Conservation (phyloP, 2,113 vertebrate genomes). For the Pseudopodoces humilis region DNA sequence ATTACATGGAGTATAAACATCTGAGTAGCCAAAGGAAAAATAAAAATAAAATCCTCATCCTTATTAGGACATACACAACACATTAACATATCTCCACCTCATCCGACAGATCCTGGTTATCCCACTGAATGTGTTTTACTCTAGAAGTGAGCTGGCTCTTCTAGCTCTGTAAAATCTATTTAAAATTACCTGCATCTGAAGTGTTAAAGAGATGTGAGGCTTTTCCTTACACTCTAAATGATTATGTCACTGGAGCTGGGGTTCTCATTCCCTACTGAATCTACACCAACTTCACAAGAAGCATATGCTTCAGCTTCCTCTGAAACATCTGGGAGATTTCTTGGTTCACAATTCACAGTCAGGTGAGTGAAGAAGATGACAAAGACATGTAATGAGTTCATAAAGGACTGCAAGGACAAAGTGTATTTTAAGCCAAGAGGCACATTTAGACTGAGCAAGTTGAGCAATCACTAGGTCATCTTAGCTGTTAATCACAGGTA, state of each 20-base stretch:
- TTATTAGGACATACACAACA: not conserved
- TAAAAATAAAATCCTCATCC: too few relatives aligned
- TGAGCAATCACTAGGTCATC: not conserved
- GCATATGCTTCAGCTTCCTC: not conserved
- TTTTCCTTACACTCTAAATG: not conserved
- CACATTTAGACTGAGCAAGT: not conserved
- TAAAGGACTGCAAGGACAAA: not conserved
- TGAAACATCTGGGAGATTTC: not conserved
- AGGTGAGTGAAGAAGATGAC: not conserved
- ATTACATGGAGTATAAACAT: not conserved
- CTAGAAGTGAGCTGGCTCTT: not conserved
- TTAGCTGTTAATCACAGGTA: not conserved
- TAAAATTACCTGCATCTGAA: not conserved
- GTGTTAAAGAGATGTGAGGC: accelerated
- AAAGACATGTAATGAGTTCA: not conserved
- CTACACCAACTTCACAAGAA: not conserved
- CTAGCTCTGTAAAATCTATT: not conserved
- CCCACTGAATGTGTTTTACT: not conserved
- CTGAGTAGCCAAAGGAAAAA: not conserved
- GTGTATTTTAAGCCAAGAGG: not conserved
- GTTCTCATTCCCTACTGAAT: not conserved
- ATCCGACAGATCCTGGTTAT: not conserved
- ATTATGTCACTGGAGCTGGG: not conserved
- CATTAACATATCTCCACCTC: not conserved
- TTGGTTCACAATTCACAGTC: not conserved